Conservation (phyloP, 2,888 invertebrate species). For the Lithophane semibrunnea region DNA sequence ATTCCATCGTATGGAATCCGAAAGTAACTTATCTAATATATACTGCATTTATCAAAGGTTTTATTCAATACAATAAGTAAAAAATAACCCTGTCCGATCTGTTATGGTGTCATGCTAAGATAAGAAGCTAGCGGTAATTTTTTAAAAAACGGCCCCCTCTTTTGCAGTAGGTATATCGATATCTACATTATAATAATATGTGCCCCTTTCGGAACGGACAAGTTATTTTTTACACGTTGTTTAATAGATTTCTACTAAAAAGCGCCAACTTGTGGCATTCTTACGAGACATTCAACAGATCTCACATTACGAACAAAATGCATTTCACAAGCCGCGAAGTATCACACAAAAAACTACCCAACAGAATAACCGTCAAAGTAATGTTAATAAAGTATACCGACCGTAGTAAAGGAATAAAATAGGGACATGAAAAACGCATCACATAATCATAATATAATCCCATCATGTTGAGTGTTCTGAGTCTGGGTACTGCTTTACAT, state of each 20-base stretch:
- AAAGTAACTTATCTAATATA: too few relatives aligned
- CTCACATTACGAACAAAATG: background rate
- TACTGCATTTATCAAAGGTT: too few relatives aligned
- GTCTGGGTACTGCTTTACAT: conserved; percentile 74
- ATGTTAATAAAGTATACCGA: conserved; percentile 75
- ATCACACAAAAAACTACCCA: conserved; percentile 31
- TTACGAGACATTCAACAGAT: conserved; percentile 7
- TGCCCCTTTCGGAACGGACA: too few relatives aligned
- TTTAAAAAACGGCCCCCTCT: too few relatives aligned
- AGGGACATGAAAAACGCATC: conserved; percentile 83
- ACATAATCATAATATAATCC: conserved; percentile 82
- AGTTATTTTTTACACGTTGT: too few relatives aligned
- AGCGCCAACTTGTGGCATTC: background rate
- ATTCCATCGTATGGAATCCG: background rate
- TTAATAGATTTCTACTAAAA: background rate
- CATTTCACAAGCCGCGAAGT: conserved; percentile 2
- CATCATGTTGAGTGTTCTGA: conserved; percentile 80
- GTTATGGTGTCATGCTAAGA: too few relatives aligned
- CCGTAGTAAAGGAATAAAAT: conserved; percentile 79
- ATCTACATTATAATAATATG: too few relatives aligned
- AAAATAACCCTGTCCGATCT: too few relatives aligned
- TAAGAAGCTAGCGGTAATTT: too few relatives aligned
- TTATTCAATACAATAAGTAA: too few relatives aligned
- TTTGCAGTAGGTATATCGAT: too few relatives aligned
- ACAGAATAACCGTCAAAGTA: conserved; percentile 60